Percentiles rank a stretch among this genome's conserved stretches.
Conservation (phyloP, 2,888 invertebrate genomes). For the Mythimna albipuncta region DNA sequence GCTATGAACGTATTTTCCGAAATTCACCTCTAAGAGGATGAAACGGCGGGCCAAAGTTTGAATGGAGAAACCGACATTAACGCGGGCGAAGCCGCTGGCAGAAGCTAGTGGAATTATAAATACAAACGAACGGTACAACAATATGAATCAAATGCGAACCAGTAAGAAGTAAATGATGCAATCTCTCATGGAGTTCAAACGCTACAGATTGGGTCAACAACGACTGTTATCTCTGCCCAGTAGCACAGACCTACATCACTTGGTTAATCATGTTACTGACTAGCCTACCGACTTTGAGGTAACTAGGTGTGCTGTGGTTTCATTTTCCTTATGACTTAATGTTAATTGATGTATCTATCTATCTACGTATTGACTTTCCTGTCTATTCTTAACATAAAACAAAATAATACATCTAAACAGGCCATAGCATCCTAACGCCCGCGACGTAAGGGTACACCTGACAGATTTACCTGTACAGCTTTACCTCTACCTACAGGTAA, state of each 20-base stretch:
- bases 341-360: not conserved
- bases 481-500: too few species aligned
- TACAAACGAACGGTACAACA: slow-evolving; percentile 66
- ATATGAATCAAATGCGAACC: slow-evolving; percentile 68
- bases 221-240: slow-evolving; percentile 65
- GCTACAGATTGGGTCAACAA: slow-evolving; percentile 74
- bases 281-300: not conserved
- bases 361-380: not conserved
- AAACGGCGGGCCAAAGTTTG: too few species aligned
- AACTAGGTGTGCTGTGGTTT: too few species aligned
- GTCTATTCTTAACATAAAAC: not conserved
- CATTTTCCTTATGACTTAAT: not conserved
- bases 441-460: too few species aligned
- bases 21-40: too few species aligned
- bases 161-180: slow-evolving; percentile 67
- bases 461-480: too few species aligned
- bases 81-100: too few species aligned
- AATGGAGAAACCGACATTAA: too few species aligned
- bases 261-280: slow-evolving; percentile 17
- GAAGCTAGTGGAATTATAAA: slow-evolving; percentile 10
- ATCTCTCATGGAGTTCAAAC: slow-evolving; percentile 68
- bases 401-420: not conserved
- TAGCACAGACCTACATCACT: slow-evolving; percentile 8
- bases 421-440: not conserved
- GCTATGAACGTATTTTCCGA: too few species aligned